phyloP scores from a whole-genome alignment of 2,113 vertebrate genomes.

The Triplophysa tibetana region DNA sequence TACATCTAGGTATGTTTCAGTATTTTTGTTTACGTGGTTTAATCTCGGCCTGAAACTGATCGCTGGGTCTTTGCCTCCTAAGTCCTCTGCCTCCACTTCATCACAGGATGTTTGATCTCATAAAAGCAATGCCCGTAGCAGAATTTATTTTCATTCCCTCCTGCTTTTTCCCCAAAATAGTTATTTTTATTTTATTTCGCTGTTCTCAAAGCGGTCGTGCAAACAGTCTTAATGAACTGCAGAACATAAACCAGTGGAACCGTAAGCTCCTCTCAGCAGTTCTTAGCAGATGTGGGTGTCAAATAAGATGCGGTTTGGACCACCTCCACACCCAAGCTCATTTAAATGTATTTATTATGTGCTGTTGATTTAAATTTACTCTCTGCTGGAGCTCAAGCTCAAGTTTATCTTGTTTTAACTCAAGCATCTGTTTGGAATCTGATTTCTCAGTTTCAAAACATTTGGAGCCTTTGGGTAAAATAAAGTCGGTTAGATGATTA shows the following conservation, averaged over 20 bases:
- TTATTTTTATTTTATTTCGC: neutral
- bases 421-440: neutral
- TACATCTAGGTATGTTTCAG: too few relatives aligned
- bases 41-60: too few relatives aligned
- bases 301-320: slow-evolving; percentile 5
- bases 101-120: neutral
- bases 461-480: neutral
- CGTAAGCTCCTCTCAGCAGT: neutral
- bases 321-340: neutral
- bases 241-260: slow-evolving; percentile 5
- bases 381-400: neutral
- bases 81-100: neutral
- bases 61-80: too few relatives aligned
- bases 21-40: too few relatives aligned
- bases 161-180: slow-evolving; percentile 4
- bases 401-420: slow-evolving; percentile 4
- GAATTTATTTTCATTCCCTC: neutral
- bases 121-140: neutral
- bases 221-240: slow-evolving; percentile 7
- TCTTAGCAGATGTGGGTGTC: slow-evolving; percentile 15
- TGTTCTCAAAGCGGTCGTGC: neutral
- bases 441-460: neutral
- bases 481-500: too few relatives aligned
- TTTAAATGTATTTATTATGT: slow-evolving; percentile 27
- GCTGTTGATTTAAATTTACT: slow-evolving; percentile 15